phyloP scores from a whole-genome alignment of 2,888 invertebrate genomes.

The Spilarctia lutea region DNA sequence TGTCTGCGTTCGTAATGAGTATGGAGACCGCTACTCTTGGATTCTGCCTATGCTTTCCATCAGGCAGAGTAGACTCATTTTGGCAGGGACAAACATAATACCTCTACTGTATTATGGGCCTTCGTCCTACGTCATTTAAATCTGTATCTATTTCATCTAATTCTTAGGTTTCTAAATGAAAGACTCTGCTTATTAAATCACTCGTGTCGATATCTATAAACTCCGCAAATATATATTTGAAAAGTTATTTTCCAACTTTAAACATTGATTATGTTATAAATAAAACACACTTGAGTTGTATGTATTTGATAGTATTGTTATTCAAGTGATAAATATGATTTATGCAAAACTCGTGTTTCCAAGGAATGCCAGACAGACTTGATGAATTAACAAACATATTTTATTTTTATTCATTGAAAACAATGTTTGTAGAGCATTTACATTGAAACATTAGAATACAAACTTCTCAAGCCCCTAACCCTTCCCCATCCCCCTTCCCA shows the following conservation, averaged over 20 bases:
- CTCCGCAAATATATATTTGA: not conserved
- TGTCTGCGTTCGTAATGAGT: too few species aligned
- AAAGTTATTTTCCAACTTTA: not conserved
- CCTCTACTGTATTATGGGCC: too few species aligned
- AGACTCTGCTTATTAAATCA: not conserved
- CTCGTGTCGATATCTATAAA: not conserved
- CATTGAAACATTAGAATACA: too few species aligned
- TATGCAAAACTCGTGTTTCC: not conserved
- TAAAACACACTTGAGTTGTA: not conserved
- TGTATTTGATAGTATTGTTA: not conserved
- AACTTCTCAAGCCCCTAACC: too few species aligned
- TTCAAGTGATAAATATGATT: not conserved
- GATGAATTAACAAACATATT: not conserved
- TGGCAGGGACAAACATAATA: too few species aligned
- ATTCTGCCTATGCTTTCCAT: too few species aligned
- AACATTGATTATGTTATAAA: not conserved
- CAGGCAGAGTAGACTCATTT: too few species aligned
- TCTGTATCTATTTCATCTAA: too few species aligned
- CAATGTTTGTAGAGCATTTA: too few species aligned
- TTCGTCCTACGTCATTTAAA: too few species aligned
- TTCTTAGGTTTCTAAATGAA: not conserved
- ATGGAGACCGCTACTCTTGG: too few species aligned
- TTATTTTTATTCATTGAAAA: not conserved
- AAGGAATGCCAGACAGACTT: not conserved
- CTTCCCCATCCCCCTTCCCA: too few species aligned